A percentile compares a stretch with the other conserved stretches of the same genome.
phyloP scores from a whole-genome alignment of 2,888 invertebrate species.

The Ennomos fuscantarius region DNA sequence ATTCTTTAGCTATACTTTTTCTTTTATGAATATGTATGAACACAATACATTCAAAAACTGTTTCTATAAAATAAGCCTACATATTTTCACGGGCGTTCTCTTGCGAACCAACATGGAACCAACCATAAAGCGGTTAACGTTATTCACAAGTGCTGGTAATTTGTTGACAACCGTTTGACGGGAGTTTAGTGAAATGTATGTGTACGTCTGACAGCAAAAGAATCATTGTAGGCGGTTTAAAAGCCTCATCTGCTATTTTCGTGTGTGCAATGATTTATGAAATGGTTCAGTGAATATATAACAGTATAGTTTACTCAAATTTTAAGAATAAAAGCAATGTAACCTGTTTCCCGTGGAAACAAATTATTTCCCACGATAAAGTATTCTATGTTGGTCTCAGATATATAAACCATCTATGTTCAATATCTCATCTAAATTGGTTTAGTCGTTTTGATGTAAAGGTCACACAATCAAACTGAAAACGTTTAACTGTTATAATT shows the following conservation, averaged over 20 bases:
- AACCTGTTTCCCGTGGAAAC: too few relatives aligned
- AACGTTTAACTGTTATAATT: neutral
- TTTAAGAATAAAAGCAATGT: too few relatives aligned
- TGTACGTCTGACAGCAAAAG: constrained; percentile 16
- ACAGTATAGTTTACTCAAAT: too few relatives aligned
- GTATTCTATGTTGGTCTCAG: too few relatives aligned
- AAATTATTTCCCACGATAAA: too few relatives aligned
- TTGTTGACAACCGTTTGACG: constrained; percentile 33
- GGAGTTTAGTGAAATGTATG: constrained; percentile 24
- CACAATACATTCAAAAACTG: constrained; percentile 32
- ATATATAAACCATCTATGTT: too few relatives aligned
- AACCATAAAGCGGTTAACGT: constrained; percentile 33
- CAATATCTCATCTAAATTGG: too few relatives aligned
- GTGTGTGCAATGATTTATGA: constrained; percentile 13
- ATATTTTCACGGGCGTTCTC: constrained; percentile 34
- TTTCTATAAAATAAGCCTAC: constrained; percentile 34
- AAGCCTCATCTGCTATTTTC: constrained; percentile 5
- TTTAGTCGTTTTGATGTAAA: neutral
- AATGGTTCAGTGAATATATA: neutral
- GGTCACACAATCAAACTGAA: neutral
- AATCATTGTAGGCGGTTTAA: constrained; percentile 15
- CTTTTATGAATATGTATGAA: constrained; percentile 38
- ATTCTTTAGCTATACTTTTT: constrained; percentile 36
- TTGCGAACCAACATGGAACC: constrained; percentile 27
- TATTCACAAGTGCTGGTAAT: constrained; percentile 28